Percentiles rank a stretch among this genome's conserved stretches.
These are phyloP conservation scores for Meloidogyne floridensis DNA, from an alignment of 1,140 invertebrate genomes.

Conservation along the genomic window DNA sequence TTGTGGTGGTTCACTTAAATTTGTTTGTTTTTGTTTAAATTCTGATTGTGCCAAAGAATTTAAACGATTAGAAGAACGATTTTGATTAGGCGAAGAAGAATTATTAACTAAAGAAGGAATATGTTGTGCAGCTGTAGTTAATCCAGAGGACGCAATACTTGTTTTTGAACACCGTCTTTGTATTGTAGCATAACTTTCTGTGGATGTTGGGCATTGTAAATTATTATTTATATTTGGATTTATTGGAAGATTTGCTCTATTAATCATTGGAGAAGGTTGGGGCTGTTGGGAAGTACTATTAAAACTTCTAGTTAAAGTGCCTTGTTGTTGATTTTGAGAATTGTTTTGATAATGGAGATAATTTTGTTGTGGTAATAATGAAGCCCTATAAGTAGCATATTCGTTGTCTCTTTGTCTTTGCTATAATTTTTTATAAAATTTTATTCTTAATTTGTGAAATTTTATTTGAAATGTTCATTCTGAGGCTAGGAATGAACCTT, in stretches of 20 bases:
- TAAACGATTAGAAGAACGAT: conserved; percentile 14
- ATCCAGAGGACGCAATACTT: conserved; percentile 12
- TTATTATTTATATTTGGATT: too few relatives aligned
- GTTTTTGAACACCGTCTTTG: conserved; percentile 21
- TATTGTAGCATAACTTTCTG: conserved; percentile 30
- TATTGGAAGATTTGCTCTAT: neutral
- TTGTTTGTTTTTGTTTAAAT: conserved; percentile 3
- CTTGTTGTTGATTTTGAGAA: neutral
- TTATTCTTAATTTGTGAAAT: neutral
- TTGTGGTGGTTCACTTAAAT: conserved; percentile 1
- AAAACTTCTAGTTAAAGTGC: neutral
- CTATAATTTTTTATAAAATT: neutral
- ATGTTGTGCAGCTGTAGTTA: neutral
- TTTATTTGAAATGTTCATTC: too few relatives aligned
- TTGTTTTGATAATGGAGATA: neutral
- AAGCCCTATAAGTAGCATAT: neutral
- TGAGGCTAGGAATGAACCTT: too few relatives aligned
- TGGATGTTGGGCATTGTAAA: neutral
- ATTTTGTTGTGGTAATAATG: neutral
- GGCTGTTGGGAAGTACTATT: too few relatives aligned
- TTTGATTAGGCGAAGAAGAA: conserved; percentile 15
- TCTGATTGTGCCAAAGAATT: conserved; percentile 5
- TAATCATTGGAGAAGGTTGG: neutral
- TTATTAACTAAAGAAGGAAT: conserved; percentile 7
- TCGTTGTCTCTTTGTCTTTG: neutral